A percentile compares a stretch with the other conserved stretches of the same genome.
These are phyloP conservation scores for Mizuhopecten yessoensis DNA, from an alignment of 1,140 invertebrate species.

Conservation along the genomic window DNA sequence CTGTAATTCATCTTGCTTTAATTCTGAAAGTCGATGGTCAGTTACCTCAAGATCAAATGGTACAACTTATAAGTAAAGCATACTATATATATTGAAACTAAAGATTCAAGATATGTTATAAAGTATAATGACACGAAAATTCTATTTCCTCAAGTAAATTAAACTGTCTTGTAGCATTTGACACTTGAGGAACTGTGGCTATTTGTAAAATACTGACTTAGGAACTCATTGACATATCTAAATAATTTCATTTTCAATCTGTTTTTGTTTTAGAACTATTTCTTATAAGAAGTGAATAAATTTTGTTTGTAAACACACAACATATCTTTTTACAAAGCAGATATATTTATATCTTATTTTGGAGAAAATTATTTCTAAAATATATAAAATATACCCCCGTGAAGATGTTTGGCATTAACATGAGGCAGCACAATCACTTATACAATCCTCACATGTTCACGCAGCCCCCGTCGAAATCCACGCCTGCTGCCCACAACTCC, in stretches of 20 bases:
- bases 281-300: too few relatives aligned
- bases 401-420: not conserved
- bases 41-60: conserved; percentile 33
- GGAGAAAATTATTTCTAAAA: not conserved
- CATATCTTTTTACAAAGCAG: too few relatives aligned
- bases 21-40: conserved; percentile 32
- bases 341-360: too few relatives aligned
- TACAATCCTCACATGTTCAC: conserved; percentile 58
- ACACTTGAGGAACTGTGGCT: not conserved
- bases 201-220: not conserved
- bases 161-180: not conserved
- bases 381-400: not conserved
- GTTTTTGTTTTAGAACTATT: not conserved
- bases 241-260: not conserved
- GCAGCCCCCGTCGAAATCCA: conserved; percentile 58
- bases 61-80: not conserved
- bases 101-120: not conserved
- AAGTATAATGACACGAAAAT: not conserved
- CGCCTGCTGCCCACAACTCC: conserved; percentile 38
- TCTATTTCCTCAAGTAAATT: not conserved
- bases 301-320: too few relatives aligned
- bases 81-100: not conserved
- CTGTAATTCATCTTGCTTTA: conserved; percentile 14
- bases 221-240: not conserved
- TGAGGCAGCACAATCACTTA: conserved; percentile 37